Conservation (phyloP, 2,797 vertebrate species). For the Siniperca scherzeri region DNA sequence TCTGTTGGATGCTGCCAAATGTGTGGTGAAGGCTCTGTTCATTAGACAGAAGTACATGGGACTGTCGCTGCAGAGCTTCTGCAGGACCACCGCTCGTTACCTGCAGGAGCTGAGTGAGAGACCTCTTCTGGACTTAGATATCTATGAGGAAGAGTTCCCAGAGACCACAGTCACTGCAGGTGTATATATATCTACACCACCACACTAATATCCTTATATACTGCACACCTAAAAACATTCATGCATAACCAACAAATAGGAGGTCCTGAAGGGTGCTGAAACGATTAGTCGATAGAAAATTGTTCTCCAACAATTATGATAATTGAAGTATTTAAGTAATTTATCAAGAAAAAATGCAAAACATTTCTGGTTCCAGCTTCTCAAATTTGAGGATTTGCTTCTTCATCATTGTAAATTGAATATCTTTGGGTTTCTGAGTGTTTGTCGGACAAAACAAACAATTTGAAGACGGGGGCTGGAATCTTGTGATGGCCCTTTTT, state of each 20-base stretch:
- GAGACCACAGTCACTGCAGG: constrained; percentile 89
- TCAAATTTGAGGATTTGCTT: background rate
- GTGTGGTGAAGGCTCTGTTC: constrained; percentile 95
- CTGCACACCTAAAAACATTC: background rate
- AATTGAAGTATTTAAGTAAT: background rate
- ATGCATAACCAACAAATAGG: background rate
- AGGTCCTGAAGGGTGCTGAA: background rate
- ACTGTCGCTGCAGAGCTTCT: constrained; percentile 93
- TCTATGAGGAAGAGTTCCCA: constrained; percentile 89
- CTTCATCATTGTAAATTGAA: background rate
- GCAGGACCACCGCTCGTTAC: constrained; percentile 90
- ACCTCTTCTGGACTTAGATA: constrained; percentile 87
- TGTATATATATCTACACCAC: constrained; percentile 50
- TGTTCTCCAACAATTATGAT: background rate
- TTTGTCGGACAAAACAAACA: background rate
- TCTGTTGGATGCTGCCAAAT: constrained; percentile 95
- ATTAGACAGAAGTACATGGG: constrained; percentile 97
- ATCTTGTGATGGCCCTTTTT: background rate
- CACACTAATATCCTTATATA: background rate
- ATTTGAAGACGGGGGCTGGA: background rate
- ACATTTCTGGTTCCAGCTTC: background rate
- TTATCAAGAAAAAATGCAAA: background rate
- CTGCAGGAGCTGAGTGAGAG: constrained; percentile 94
- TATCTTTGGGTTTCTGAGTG: background rate
- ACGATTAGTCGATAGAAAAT: background rate